Evolutionary conservation across 2,888 invertebrate genomes (phyloP).

Genomic region (Aphidius colemani): DNA sequence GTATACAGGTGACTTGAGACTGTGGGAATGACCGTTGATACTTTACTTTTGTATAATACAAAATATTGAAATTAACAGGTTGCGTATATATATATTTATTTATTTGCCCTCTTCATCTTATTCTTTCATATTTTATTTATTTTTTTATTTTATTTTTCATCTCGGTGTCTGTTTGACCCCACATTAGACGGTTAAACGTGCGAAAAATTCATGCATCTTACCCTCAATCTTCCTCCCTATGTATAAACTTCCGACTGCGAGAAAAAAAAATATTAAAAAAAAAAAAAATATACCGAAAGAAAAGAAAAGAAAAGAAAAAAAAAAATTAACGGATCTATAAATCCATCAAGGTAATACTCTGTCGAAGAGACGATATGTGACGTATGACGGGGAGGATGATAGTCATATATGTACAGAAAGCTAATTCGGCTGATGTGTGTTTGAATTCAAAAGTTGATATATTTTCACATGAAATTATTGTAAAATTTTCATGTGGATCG

Average conservation of each 20-base stretch:
- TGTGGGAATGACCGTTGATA: constrained; percentile 58
- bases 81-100: constrained; percentile 34
- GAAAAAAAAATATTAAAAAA: too few relatives aligned
- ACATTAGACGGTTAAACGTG: constrained; percentile 39
- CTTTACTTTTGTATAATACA: not conserved
- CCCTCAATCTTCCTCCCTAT: constrained; percentile 1
- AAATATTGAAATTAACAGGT: constrained; percentile 41
- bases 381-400: too few relatives aligned
- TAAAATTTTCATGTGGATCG: constrained; percentile 11
- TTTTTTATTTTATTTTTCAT: not conserved
- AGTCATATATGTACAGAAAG: too few relatives aligned
- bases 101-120: constrained; percentile 8
- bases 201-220: constrained; percentile 33
- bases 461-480: not conserved
- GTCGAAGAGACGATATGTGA: too few relatives aligned
- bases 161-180: not conserved
- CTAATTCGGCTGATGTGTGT: too few relatives aligned
- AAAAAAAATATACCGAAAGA: too few relatives aligned
- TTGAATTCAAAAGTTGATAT: constrained; percentile 1
- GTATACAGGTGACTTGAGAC: constrained; percentile 51
- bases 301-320: too few relatives aligned
- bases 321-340: too few relatives aligned
- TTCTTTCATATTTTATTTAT: not conserved
- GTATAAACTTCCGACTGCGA: too few relatives aligned
- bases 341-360: too few relatives aligned